Base-by-base conservation (phyloP, 2,888 invertebrate species). In the Cataglyphis cursor region DNA sequence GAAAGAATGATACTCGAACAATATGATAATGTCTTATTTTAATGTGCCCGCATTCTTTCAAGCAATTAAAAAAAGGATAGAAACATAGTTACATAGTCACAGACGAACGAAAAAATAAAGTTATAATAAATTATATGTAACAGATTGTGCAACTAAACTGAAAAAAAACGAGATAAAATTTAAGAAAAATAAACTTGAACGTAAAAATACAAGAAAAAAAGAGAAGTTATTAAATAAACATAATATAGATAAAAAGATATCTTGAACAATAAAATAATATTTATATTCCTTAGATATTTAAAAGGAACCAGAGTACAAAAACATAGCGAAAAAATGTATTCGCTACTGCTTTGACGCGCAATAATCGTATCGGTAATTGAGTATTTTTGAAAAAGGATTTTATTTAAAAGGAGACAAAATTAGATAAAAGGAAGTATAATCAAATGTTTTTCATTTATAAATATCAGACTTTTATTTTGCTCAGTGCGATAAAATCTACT, bases 371-470 rank as follows among this genome's bases (percentile, higher is more conserved):
- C 59, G 28, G 24, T 8, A n/a, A 1, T 28, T 8, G 8, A 73
- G n/a, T 51, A 68, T 4, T 61, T 41, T 2, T 24, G 59, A 70
- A 72, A 35, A 35, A 54, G 24, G 18, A 18, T 21, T 48, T 48
- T 24, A 18, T 21, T 57, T 72, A 72, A 54, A 68, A 21, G 2
- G 10, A 51, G 9, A 61, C 28, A 41, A 4, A 74, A 74, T n/a
- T 73, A 41, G 28, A 57, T 59, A 9, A 15, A 61, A 74, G 5
- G n/a, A 59, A 28, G n/a, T 74, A 41, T 3, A 41, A 41, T 15
- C 21, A 9, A 74, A 74, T 15, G 15, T n/a, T 41, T 41, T 74
- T 31, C n/a, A 1, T 59, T 73, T 10, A 28, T 73, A 73, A 73
- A 59, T 48, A n/a, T 59, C 41, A 73, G 44, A 28, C 28, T 59